Evolutionary conservation across 2,113 vertebrate genomes (phyloP).

Genomic region (Aphelocoma coerulescens): DNA sequence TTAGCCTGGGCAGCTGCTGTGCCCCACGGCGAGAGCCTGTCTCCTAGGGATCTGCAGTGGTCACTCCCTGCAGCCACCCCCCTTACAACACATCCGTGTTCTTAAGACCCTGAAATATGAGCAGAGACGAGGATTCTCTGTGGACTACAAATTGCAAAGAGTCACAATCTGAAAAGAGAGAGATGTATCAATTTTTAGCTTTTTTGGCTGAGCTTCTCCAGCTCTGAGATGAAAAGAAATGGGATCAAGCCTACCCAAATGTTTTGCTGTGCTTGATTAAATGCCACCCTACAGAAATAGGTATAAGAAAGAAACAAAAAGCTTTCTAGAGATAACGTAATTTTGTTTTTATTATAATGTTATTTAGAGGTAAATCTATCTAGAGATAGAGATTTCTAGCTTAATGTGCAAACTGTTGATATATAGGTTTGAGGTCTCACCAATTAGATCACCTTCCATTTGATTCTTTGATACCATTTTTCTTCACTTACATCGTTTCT

Average conservation of each 20-base stretch:
- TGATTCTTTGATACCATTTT: not conserved
- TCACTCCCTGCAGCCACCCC: not conserved
- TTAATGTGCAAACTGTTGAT: not conserved
- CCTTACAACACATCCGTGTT: not conserved
- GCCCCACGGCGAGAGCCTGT: not conserved
- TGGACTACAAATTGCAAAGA: not conserved
- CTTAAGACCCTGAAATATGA: not conserved
- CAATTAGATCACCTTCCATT: not conserved
- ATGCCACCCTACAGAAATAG: not conserved
- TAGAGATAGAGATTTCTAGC: too few relatives aligned
- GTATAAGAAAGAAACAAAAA: not conserved
- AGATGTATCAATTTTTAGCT: not conserved
- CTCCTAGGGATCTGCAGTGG: fast-evolving
- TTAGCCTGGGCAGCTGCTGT: not conserved
- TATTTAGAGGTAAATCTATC: too few relatives aligned
- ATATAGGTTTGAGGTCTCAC: not conserved
- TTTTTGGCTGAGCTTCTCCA: not conserved
- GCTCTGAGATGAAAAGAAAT: not conserved
- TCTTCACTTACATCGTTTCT: not conserved
- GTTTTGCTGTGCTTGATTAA: not conserved
- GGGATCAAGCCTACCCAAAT: not conserved
- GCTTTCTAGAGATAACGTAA: not conserved
- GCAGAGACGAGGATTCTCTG: not conserved
- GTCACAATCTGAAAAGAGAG: not conserved
- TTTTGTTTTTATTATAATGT: too few relatives aligned